Conservation (phyloP, 2,888 invertebrate genomes). For the Agrilus mali region DNA sequence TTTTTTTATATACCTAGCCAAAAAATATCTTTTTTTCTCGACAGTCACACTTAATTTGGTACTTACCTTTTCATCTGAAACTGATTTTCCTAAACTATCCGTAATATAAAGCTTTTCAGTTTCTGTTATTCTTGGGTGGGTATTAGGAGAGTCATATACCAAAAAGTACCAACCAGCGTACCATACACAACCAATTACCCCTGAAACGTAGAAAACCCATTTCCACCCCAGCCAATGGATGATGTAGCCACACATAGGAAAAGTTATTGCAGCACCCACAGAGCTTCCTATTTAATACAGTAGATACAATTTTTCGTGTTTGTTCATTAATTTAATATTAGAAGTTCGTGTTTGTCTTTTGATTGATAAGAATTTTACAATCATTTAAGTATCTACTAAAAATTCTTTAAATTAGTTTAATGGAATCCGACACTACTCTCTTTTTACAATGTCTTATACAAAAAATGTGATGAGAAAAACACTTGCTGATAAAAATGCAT, state of each 20-base stretch:
- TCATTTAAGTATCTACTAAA: too few species aligned
- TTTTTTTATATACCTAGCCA: too few species aligned
- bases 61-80: slow-evolving; percentile 25
- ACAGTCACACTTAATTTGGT: too few species aligned
- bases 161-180: slow-evolving; percentile 48
- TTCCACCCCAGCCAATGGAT: slow-evolving; percentile 57
- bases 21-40: too few species aligned
- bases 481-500: too few species aligned
- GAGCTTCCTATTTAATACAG: slow-evolving; percentile 41
- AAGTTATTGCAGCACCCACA: slow-evolving; percentile 52
- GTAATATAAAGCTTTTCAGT: slow-evolving; percentile 46
- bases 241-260: slow-evolving; percentile 56
- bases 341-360: too few species aligned
- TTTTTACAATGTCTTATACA: too few species aligned
- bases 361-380: too few species aligned
- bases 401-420: too few species aligned
- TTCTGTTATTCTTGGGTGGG: slow-evolving; percentile 51
- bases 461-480: too few species aligned
- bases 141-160: slow-evolving; percentile 49
- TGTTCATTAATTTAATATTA: not conserved
- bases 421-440: too few species aligned
- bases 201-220: slow-evolving; percentile 55
- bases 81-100: slow-evolving; percentile 38
- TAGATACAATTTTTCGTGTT: slow-evolving; percentile 9
- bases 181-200: slow-evolving; percentile 50